Evolutionary conservation across 2,113 vertebrate species (phyloP).

Genomic region (Acanthochromis polyacanthus): DNA sequence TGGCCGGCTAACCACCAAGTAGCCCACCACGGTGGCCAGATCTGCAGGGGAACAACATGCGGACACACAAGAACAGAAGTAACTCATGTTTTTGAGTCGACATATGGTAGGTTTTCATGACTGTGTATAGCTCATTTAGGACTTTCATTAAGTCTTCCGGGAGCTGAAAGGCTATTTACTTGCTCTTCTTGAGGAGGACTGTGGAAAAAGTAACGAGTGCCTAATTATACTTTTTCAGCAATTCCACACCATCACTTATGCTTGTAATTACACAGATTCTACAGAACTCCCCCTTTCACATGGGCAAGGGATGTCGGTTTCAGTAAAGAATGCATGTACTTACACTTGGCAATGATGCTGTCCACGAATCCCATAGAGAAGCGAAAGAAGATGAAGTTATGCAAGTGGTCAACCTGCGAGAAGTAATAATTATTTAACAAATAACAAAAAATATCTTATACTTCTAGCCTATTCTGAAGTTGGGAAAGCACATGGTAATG

Average conservation of each 20-base stretch:
- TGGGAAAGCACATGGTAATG: too few species aligned
- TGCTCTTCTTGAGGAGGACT: too few species aligned
- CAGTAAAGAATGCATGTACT: slow-evolving; percentile 69
- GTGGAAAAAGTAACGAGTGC: too few species aligned
- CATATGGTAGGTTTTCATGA: too few species aligned
- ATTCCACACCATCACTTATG: too few species aligned
- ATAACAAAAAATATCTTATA: neutral
- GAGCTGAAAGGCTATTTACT: slow-evolving; percentile 97
- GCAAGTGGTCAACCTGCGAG: slow-evolving; percentile 93
- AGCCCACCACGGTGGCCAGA: slow-evolving; percentile 95
- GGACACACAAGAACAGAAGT: neutral
- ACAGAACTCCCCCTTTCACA: too few species aligned
- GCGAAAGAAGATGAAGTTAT: slow-evolving; percentile 97
- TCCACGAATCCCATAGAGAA: slow-evolving; percentile 99
- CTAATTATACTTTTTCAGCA: too few species aligned
- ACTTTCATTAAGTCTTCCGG: slow-evolving; percentile 99
- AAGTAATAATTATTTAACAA: neutral
- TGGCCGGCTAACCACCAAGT: slow-evolving; percentile 95
- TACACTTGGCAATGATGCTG: slow-evolving; percentile 97
- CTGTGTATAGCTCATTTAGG: slow-evolving; percentile 98
- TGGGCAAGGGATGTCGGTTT: too few species aligned
- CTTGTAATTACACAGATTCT: too few species aligned
- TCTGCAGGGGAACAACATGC: slow-evolving; percentile 80
- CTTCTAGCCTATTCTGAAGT: too few species aligned
- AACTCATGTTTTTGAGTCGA: too few species aligned